phyloP scores from a whole-genome alignment of 2,888 invertebrate genomes.

The Barypeithes pellucidus region DNA sequence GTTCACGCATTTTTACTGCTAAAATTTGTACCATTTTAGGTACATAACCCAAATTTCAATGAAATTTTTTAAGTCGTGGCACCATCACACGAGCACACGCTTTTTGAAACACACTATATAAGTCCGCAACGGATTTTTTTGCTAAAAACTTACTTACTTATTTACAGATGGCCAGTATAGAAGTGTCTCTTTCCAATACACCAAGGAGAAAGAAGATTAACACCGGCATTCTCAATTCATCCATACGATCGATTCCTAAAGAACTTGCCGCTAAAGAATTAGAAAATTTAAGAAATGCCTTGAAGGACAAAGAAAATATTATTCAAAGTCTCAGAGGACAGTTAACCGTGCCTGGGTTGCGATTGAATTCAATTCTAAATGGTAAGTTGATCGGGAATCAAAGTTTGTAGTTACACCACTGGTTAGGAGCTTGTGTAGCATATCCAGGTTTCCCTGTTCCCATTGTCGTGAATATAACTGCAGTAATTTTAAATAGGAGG shows the following conservation, averaged over 20 bases:
- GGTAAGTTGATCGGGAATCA: constrained; percentile 33
- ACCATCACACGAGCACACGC: too few relatives aligned
- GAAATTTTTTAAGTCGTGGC: too few relatives aligned
- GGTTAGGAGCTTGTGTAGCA: background rate
- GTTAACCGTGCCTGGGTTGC: constrained; percentile 76
- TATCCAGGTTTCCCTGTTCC: too few relatives aligned
- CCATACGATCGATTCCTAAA: constrained; percentile 67
- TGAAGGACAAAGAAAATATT: constrained; percentile 87
- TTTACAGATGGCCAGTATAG: constrained; percentile 86
- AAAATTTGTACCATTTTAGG: too few relatives aligned
- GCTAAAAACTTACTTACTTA: constrained; percentile 1
- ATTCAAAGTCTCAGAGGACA: constrained; percentile 85
- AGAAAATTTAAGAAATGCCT: constrained; percentile 80
- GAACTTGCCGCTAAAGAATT: constrained; percentile 75
- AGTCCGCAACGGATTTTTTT: background rate
- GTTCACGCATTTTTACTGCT: too few relatives aligned
- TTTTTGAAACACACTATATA: too few relatives aligned
- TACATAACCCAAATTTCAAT: too few relatives aligned
- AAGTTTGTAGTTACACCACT: background rate
- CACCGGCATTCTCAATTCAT: constrained; percentile 65
- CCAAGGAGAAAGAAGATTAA: constrained; percentile 75
- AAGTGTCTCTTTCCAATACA: constrained; percentile 83
- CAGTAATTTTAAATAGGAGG: too few relatives aligned
- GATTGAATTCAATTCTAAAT: constrained; percentile 68
- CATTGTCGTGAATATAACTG: too few relatives aligned